phyloP scores from a whole-genome alignment of 2,888 invertebrate species.

The Trissonchulus sp. region DNA sequence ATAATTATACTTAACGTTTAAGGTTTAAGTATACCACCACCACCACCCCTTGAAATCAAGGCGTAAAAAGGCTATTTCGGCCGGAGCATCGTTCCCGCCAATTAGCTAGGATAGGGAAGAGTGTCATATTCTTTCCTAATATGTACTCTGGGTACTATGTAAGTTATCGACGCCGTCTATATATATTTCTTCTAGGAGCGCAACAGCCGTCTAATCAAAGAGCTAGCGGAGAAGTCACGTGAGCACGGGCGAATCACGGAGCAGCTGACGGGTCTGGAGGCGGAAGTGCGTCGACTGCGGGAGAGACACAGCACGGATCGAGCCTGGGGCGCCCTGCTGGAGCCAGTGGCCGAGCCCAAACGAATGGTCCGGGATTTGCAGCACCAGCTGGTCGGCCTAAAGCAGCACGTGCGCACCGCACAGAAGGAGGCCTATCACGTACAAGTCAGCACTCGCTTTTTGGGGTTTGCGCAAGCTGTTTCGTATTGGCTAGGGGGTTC shows the following conservation, averaged over 20 bases:
- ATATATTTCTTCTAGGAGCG: slow-evolving; percentile 22
- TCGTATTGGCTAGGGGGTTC: too few species aligned
- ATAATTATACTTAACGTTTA: too few species aligned
- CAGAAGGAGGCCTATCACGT: slow-evolving; percentile 41
- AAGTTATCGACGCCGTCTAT: too few species aligned
- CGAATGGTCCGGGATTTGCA: slow-evolving; percentile 39
- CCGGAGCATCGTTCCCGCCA: too few species aligned
- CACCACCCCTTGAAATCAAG: too few species aligned
- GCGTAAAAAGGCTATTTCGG: too few species aligned
- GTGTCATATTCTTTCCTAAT: too few species aligned
- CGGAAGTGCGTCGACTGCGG: slow-evolving; percentile 40
- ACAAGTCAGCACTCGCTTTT: slow-evolving; percentile 33
- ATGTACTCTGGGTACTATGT: too few species aligned
- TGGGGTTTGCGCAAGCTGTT: slow-evolving; percentile 29
- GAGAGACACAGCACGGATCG: slow-evolving; percentile 40
- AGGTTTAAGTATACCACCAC: too few species aligned
- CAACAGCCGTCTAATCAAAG: background rate
- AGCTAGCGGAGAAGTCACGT: background rate
- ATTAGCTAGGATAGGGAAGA: too few species aligned
- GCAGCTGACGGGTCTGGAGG: slow-evolving; percentile 41
- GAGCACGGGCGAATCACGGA: slow-evolving; percentile 23
- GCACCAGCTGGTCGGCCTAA: slow-evolving; percentile 40
- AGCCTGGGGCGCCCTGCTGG: slow-evolving; percentile 39
- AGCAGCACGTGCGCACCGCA: slow-evolving; percentile 40
- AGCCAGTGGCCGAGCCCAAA: slow-evolving; percentile 32